Evolutionary conservation across 2,888 invertebrate genomes (phyloP), one percentile per base, ranked within the genome.

Genomic region (Prenolepis imparis): DNA sequence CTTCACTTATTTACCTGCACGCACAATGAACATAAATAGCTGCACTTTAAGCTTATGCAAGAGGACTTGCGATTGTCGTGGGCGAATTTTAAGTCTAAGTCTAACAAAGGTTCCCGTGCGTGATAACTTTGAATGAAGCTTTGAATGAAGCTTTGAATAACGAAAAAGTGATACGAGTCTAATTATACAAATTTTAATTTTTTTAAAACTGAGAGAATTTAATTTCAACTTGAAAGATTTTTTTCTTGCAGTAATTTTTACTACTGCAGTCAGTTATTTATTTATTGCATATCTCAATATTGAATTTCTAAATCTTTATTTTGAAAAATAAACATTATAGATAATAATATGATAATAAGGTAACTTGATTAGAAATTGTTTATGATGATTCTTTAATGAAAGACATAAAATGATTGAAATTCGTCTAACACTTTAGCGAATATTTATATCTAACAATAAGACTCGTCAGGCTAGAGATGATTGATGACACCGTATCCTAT

Each of bases 21-120:
- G 81, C 85, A 83, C 86, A 84, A 82, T 74, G 85, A 86, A 90
- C 90, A 88, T 90, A 91, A 92, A 92, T 92, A 92, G 91, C 91
- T 89, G 90, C 88, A 84, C 28, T 86, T 91, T 87, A 75, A 86
- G 84, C 82, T 80, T 52, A 57, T 52, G 86, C 68, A 48, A 77
- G 81, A 77, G 48, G 48, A 55, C 64, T 64, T 44, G 68, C 72
- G 63, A 88, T 87, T 85, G 88, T 91, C 80, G 83, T 82, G 84
- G 11, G 66, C 48, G 67, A 72, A 55, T 64, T 57, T 66, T 61
- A 63, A 82, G 48, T 73, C 82, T 77, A 81, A 83, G 84, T 73
- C 82, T 77, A 81, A 83, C 83, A 77, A 83, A 85, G 15, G 8
- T 3, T 36, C 41, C 9, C 15, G 28, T 12, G 18, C n/a, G 15